These are phyloP conservation scores for Napeogenes inachia DNA, from an alignment of 2,888 invertebrate species.

Conservation along the genomic window DNA sequence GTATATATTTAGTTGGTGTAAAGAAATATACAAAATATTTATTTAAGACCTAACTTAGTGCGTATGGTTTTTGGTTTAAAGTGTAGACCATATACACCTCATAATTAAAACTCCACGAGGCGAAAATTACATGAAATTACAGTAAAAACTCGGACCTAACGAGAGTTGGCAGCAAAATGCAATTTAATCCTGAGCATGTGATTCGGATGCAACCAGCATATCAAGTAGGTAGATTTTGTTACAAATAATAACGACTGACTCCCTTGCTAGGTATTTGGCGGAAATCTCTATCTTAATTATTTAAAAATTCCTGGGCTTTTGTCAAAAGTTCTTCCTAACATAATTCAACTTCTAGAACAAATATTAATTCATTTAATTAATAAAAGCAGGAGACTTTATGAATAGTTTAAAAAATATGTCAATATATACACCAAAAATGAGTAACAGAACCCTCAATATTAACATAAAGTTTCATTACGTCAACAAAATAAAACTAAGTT, in stretches of 20 bases:
- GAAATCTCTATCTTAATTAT: neutral
- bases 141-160: constrained; percentile 13
- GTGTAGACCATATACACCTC: constrained; percentile 2
- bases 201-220: constrained; percentile 9
- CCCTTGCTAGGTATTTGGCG: neutral
- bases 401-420: no score
- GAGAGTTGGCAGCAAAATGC: constrained; percentile 15
- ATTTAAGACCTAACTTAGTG: neutral
- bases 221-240: constrained; percentile 10
- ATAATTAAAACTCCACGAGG: constrained; percentile 7
- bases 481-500: neutral
- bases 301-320: no score
- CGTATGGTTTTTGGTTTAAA: neutral
- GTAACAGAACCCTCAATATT: no score
- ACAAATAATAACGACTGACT: constrained; percentile 1
- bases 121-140: constrained; percentile 13
- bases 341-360: no score
- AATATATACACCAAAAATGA: no score
- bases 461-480: neutral
- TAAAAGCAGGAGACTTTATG: no score
- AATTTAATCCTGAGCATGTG: constrained; percentile 10
- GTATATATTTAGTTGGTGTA: neutral
- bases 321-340: no score
- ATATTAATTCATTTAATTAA: no score
- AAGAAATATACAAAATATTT: neutral